These are phyloP conservation scores for Epiblema foenella DNA, from an alignment of 2,888 invertebrate genomes.

Conservation along the genomic window DNA sequence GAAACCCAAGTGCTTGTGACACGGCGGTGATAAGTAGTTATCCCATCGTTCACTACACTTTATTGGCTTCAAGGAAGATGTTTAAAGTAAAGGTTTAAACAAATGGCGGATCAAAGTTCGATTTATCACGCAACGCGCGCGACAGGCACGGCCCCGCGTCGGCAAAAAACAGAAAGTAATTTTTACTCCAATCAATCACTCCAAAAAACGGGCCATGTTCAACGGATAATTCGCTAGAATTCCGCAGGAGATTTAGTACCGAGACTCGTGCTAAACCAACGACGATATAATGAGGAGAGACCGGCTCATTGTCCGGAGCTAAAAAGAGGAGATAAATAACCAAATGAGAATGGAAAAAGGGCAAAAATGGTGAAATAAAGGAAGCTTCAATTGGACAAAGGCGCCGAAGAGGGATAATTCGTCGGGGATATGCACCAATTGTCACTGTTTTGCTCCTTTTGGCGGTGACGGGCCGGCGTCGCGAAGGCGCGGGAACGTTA, in stretches of 20 bases:
- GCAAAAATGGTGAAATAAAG: conserved; percentile 83
- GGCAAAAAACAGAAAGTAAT: conserved; percentile 77
- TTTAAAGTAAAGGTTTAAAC: conserved; percentile 23
- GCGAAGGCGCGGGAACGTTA: conserved; percentile 57
- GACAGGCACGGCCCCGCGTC: conserved; percentile 34
- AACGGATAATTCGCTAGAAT: conserved; percentile 83
- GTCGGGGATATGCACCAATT: conserved; percentile 84
- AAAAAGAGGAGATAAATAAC: conserved; percentile 83
- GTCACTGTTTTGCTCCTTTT: conserved; percentile 80
- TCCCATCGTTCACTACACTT: conserved; percentile 16
- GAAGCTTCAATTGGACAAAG: conserved; percentile 82
- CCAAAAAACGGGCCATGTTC: conserved; percentile 75
- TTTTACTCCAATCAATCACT: conserved; percentile 83
- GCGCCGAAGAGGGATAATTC: conserved; percentile 83
- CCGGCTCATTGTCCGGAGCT: conserved; percentile 67
- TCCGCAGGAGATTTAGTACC: conserved; percentile 81
- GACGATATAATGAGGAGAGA: conserved; percentile 78
- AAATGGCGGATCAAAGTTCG: conserved; percentile 40
- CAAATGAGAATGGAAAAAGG: conserved; percentile 84
- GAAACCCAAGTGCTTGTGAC: not conserved
- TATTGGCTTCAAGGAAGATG: conserved; percentile 19
- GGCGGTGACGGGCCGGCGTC: conserved; percentile 62
- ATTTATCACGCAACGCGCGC: conserved; percentile 37
- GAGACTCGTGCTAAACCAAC: conserved; percentile 75
- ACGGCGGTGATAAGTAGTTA: not conserved